Evolutionary conservation across 2,888 invertebrate species (phyloP).

Genomic region (Polia nebulosa): DNA sequence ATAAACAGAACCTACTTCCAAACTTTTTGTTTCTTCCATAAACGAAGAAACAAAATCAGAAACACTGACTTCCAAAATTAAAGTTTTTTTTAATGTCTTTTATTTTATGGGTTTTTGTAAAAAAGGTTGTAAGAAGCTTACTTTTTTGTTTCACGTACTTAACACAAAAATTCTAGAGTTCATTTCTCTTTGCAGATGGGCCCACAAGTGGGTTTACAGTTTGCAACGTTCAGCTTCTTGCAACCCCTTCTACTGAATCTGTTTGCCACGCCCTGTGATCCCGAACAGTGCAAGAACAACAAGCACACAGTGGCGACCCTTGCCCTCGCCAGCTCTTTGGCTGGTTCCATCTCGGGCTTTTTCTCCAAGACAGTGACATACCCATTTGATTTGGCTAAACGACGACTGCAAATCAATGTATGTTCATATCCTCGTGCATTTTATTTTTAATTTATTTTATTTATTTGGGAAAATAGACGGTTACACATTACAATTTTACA

Average conservation of each 20-base stretch:
- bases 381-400: slow-evolving; percentile 96
- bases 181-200: slow-evolving; percentile 77
- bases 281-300: slow-evolving; percentile 51
- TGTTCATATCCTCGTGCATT: background rate
- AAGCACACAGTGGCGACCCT: slow-evolving; percentile 67
- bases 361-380: slow-evolving; percentile 95
- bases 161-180: background rate
- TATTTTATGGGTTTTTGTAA: no score
- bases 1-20: no score
- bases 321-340: slow-evolving; percentile 83
- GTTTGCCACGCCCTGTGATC: slow-evolving; percentile 56
- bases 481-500: no score
- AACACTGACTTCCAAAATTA: no score
- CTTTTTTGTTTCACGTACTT: no score
- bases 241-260: slow-evolving; percentile 74
- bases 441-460: no score
- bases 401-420: slow-evolving; percentile 96
- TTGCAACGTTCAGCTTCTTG: slow-evolving; percentile 78
- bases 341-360: slow-evolving; percentile 94
- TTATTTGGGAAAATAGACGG: no score
- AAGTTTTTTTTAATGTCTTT: no score
- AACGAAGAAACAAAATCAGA: no score
- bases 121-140: no score
- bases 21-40: no score
- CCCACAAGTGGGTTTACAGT: slow-evolving; percentile 83